Conservation (phyloP, 2,888 invertebrate genomes). For the Brachylomia viminalis region DNA sequence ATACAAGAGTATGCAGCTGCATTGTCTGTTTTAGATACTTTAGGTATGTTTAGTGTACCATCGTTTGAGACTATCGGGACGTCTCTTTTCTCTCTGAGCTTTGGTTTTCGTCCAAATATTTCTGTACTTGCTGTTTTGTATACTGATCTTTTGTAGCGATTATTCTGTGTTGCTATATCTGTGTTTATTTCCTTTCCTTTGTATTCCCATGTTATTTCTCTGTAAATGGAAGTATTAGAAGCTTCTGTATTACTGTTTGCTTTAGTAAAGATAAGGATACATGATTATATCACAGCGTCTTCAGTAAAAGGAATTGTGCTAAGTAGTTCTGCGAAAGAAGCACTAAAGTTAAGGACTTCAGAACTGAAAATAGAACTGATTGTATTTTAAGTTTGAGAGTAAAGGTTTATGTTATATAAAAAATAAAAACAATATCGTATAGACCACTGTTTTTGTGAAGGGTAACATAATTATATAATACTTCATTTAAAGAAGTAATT, state of each 20-base stretch:
- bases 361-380: not conserved
- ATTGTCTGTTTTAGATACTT: constrained; percentile 92
- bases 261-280: constrained; percentile 30
- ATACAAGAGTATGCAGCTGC: constrained; percentile 95
- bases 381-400: not conserved
- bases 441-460: not conserved
- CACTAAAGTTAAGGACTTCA: constrained; percentile 17
- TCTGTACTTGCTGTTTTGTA: constrained; percentile 82
- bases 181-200: constrained; percentile 86
- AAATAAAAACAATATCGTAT: too few species aligned
- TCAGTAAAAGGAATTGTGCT: constrained; percentile 12
- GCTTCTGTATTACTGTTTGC: constrained; percentile 17
- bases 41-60: constrained; percentile 91
- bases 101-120: constrained; percentile 87
- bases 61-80: constrained; percentile 77
- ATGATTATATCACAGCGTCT: constrained; percentile 25
- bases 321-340: constrained; percentile 9
- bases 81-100: constrained; percentile 86
- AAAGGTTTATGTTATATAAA: not conserved
- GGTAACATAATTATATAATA: not conserved
- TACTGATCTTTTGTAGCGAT: constrained; percentile 81
- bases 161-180: constrained; percentile 76
- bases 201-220: constrained; percentile 88
- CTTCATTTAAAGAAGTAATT: not conserved
- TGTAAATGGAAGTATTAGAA: constrained; percentile 68